phyloP scores from a whole-genome alignment of 2,888 invertebrate genomes.

The Synanthedon andrenaeformis region DNA sequence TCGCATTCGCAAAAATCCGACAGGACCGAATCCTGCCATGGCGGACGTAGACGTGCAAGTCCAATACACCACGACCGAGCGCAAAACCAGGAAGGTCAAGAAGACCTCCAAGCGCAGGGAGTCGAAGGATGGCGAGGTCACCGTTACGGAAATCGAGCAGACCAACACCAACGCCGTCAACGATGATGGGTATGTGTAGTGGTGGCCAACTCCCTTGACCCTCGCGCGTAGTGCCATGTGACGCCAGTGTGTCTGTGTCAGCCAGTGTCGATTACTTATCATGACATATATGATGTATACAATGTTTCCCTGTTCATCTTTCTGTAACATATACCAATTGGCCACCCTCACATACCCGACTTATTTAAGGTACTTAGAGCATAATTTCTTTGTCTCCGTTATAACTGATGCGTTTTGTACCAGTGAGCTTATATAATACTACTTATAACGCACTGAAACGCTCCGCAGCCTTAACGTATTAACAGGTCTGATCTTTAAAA shows the following conservation, averaged over 20 bases:
- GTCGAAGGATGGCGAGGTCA: conserved; percentile 81
- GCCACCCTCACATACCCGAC: conserved; percentile 70
- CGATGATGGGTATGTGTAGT: conserved; percentile 89
- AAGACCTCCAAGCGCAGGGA: conserved; percentile 84
- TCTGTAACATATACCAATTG: conserved; percentile 25
- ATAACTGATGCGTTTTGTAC: too few species aligned
- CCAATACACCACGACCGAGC: conserved; percentile 86
- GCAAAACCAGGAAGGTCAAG: conserved; percentile 92
- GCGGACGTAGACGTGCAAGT: conserved; percentile 92
- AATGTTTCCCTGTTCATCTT: conserved; percentile 4
- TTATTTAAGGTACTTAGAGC: conserved; percentile 59
- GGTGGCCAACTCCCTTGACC: conserved; percentile 57
- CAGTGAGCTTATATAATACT: background rate
- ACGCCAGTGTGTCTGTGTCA: conserved; percentile 42
- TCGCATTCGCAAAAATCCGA: conserved; percentile 25
- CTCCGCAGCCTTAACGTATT: too few species aligned
- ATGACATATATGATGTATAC: conserved; percentile 28
- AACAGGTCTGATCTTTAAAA: too few species aligned
- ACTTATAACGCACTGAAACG: background rate
- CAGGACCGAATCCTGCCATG: conserved; percentile 69
- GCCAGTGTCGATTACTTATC: conserved; percentile 42
- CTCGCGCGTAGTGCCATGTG: conserved; percentile 30
- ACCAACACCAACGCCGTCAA: conserved; percentile 74
- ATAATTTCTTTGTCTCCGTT: too few species aligned
- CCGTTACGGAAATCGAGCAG: conserved; percentile 84